Percentiles rank a stretch among this genome's conserved stretches.
Conservation (phyloP, 2,888 invertebrate genomes). For the Spilosoma lubricipeda region DNA sequence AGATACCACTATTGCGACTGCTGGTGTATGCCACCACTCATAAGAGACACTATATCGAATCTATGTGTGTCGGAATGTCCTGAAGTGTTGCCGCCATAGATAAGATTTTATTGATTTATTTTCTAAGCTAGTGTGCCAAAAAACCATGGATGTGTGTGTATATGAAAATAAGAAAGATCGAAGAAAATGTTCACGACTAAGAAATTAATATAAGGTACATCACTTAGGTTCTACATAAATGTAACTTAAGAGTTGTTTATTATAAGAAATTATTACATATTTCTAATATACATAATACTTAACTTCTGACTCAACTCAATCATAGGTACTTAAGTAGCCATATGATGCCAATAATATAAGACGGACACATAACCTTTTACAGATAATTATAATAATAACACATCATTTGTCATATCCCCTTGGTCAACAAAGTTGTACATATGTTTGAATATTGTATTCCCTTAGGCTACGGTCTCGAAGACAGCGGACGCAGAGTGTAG, state of each 20-base stretch:
- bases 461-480: too few species aligned
- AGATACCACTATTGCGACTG: constrained; percentile 66
- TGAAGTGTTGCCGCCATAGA: not conserved
- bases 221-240: not conserved
- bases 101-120: not conserved
- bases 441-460: not conserved
- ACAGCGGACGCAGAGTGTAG: too few species aligned
- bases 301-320: not conserved
- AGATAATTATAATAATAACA: not conserved
- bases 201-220: not conserved
- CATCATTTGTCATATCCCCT: not conserved
- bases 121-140: not conserved
- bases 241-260: not conserved
- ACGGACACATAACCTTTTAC: not conserved
- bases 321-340: not conserved
- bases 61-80: constrained; percentile 59
- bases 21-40: constrained; percentile 62
- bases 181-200: not conserved
- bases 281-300: not conserved
- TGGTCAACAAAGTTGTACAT: not conserved
- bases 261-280: not conserved
- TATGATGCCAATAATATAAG: not conserved
- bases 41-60: constrained; percentile 50
- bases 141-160: not conserved
- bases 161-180: not conserved